Evolutionary conservation across 2,797 vertebrate species (phyloP).

Genomic region (Argya squamiceps): DNA sequence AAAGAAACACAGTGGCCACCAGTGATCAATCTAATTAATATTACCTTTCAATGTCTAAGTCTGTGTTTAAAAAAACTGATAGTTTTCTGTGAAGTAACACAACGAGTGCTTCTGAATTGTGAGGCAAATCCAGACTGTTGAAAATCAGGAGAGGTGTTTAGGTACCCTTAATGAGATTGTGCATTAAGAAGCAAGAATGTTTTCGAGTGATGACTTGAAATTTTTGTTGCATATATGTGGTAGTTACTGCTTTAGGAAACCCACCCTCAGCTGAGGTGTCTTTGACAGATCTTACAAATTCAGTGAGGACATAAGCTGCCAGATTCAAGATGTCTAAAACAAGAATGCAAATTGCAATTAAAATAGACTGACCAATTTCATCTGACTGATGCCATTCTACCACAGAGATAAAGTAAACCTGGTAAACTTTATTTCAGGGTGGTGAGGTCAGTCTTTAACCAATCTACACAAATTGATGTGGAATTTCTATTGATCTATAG

Average conservation of each 20-base stretch:
- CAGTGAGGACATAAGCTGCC: not conserved
- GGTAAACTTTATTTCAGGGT: not conserved
- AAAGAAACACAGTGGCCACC: not conserved
- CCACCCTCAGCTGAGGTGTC: not conserved
- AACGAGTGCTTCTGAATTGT: not conserved
- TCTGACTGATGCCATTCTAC: not conserved
- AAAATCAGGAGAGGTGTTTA: not conserved
- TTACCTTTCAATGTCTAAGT: not conserved
- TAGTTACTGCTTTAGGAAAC: not conserved
- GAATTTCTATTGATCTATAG: not conserved
- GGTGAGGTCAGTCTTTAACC: not conserved
- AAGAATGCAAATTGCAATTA: not conserved
- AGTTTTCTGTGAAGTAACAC: not conserved
- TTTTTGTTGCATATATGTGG: not conserved
- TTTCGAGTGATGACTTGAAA: not conserved
- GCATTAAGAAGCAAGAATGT: not conserved
- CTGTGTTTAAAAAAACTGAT: not conserved
- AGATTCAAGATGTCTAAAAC: not conserved
- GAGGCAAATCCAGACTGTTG: not conserved
- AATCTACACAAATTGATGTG: not conserved
- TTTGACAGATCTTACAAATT: not conserved
- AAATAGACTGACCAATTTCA: not conserved
- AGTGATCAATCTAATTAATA: not conserved
- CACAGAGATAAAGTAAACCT: not conserved
- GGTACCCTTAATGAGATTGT: not conserved